Evolutionary conservation across 2,797 vertebrate genomes (phyloP), one percentile per base, ranked within the genome.

Genomic region (Pempheris klunzingeri): DNA sequence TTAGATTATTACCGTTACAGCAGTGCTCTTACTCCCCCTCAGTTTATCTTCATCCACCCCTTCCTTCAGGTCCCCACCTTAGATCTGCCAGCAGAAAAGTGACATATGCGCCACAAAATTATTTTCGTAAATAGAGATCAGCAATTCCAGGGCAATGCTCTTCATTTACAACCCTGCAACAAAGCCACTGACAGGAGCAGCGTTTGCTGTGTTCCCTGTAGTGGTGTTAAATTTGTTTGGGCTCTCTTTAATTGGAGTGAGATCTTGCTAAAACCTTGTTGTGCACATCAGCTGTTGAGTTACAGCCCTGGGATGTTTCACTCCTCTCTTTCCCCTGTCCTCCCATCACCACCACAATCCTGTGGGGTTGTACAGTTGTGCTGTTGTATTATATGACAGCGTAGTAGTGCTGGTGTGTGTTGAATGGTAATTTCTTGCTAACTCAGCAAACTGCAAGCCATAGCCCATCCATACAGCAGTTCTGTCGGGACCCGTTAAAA

Each of bases 361-460:
- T 18, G 18, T 14, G n/a, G 79, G 86, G 60, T 46, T 49, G 62
- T 85, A 67, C 86, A 58, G 78, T 71, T 52, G 72, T 78, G 78
- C 15, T 52, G 74, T 80, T 80, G 78, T 78, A 82, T 83, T 87
- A 82, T 85, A 91, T 90, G 85, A 88, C 81, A 74, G 80, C 17
- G 46, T 84, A 72, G 87, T 84, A 76, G 82, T 24, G 74, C 46
- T 22, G 71, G 82, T 80, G 85, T 83, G 10, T 36, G 85, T 79
- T 82, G 85, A 84, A 92, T 89, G 79, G 86, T 92, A 89, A 91
- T 93, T 93, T 93, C 71, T 74, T 77, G 92, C 91, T 90, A 90
- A 92, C 67, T 87, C 88, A 58, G 77, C 78, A 5, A 3, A 1
- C 67, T 62, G 55, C 18, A 46, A 92, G 88, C 71, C 20, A 50